phyloP scores from a whole-genome alignment of 2,888 invertebrate genomes.

The Oscheius sp. region DNA sequence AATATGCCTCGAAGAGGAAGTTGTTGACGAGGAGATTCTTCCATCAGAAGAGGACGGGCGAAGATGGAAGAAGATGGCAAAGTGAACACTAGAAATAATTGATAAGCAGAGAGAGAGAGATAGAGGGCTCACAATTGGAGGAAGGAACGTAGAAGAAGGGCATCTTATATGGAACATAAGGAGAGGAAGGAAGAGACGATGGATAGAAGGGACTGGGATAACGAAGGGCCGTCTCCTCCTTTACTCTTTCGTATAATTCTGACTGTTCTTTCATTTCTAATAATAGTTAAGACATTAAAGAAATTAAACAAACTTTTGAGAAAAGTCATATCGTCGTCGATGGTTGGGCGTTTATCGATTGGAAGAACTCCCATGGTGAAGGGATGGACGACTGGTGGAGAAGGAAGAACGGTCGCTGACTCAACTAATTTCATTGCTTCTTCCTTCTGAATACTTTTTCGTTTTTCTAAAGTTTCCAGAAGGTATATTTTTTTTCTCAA shows the following conservation, averaged over 20 bases:
- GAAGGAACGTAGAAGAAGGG: neutral
- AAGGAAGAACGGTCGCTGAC: too few species aligned
- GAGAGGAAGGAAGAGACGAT: neutral
- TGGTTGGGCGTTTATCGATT: slow-evolving; percentile 1
- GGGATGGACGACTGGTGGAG: neutral
- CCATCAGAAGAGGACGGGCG: neutral
- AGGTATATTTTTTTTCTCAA: too few species aligned
- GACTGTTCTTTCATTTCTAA: slow-evolving; percentile 18
- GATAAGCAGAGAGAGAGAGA: too few species aligned
- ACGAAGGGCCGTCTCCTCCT: neutral
- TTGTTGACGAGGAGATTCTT: slow-evolving; percentile 2
- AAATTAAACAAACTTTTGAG: neutral
- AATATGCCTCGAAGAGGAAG: neutral
- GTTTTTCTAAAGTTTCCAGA: too few species aligned
- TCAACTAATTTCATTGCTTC: too few species aligned
- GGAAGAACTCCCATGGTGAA: neutral
- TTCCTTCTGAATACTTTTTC: too few species aligned
- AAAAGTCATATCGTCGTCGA: slow-evolving; percentile 2
- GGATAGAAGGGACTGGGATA: neutral
- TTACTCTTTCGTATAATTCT: slow-evolving; percentile 1
- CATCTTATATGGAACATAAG: neutral
- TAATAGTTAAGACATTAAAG: neutral
- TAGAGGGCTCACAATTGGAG: neutral
- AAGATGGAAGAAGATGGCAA: neutral
- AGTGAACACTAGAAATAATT: neutral